These are phyloP conservation scores for Myiopsitta monachus DNA, from an alignment of 2,113 vertebrate genomes.

Conservation along the genomic window DNA sequence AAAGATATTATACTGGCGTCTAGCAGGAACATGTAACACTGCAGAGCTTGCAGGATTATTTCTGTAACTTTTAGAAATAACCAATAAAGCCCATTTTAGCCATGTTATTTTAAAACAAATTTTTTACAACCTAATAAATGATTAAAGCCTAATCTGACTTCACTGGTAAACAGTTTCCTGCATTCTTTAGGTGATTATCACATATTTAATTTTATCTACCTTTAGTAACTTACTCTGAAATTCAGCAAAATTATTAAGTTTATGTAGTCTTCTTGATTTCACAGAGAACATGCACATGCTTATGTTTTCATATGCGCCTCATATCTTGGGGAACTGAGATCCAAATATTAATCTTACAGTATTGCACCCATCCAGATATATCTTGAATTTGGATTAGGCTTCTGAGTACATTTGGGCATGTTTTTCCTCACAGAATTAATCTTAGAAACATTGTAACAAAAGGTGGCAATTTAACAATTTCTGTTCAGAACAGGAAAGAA, in stretches of 20 bases:
- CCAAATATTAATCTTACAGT: background rate
- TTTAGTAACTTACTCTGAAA: background rate
- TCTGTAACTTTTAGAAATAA: conserved; percentile 35
- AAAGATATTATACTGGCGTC: conserved; percentile 11
- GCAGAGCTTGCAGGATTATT: conserved; percentile 58
- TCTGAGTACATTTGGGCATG: background rate
- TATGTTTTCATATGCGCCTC: background rate
- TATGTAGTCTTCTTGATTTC: background rate
- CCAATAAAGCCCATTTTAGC: conserved; percentile 19
- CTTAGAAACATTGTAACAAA: background rate
- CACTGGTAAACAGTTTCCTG: background rate
- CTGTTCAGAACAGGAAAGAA: background rate
- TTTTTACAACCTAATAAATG: conserved; percentile 20
- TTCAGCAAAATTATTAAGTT: background rate
- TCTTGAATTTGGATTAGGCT: background rate
- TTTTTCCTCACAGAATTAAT: background rate
- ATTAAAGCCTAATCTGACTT: conserved; percentile 30
- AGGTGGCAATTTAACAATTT: background rate
- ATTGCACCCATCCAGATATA: background rate
- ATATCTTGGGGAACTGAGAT: background rate
- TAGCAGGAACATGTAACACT: conserved; percentile 10
- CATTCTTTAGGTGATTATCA: background rate
- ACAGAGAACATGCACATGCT: background rate
- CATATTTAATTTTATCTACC: background rate
- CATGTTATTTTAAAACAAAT: conserved; percentile 6